Conservation (phyloP, 2,113 vertebrate genomes). For the Phyllostomus hastatus region DNA sequence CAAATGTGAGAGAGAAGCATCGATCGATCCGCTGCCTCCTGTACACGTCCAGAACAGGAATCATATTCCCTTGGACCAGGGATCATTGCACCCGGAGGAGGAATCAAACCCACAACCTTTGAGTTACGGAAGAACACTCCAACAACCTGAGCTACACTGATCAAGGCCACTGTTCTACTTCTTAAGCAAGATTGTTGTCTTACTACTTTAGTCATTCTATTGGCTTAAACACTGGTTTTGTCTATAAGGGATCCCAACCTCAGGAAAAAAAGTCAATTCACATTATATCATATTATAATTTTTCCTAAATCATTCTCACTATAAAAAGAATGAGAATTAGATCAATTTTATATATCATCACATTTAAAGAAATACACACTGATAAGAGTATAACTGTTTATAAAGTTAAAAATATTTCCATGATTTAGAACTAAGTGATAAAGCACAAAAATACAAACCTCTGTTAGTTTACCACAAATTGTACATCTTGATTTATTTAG, state of each 20-base stretch:
- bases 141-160: too few species aligned
- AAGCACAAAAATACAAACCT: constrained; percentile 85
- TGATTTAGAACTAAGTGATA: neutral
- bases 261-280: neutral
- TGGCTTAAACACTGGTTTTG: neutral
- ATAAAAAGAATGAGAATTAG: neutral
- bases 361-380: neutral
- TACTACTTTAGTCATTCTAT: neutral
- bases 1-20: too few species aligned
- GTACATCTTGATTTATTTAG: constrained; percentile 97
- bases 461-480: constrained; percentile 97
- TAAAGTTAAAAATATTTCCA: neutral
- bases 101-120: too few species aligned
- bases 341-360: neutral
- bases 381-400: neutral
- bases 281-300: neutral
- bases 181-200: neutral
- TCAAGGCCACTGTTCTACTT: neutral
- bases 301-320: neutral
- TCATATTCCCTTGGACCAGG: too few species aligned
- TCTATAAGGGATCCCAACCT: neutral
- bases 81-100: too few species aligned
- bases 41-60: too few species aligned
- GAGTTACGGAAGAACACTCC: too few species aligned
- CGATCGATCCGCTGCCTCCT: too few species aligned